Conservation (phyloP, 2,113 vertebrate species). For the Bos indicus region DNA sequence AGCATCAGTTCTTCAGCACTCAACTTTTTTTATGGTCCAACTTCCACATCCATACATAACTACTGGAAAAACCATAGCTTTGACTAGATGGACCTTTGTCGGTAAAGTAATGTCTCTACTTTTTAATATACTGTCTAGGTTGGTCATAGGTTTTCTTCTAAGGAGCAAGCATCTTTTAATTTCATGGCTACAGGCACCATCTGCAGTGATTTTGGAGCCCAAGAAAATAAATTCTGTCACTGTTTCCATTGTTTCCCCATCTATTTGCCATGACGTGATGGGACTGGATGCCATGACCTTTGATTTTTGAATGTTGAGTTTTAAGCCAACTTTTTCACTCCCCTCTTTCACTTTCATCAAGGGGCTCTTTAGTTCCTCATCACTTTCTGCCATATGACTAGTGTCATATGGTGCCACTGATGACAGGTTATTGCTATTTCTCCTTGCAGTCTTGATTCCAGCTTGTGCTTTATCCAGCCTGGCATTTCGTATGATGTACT, state of each 20-base stretch:
- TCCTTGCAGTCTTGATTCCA: background rate
- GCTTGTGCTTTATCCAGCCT: background rate
- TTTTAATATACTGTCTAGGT: background rate
- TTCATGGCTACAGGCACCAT: background rate
- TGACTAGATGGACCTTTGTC: background rate
- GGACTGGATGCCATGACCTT: background rate
- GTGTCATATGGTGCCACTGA: background rate
- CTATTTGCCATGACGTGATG: background rate
- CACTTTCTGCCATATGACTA: background rate
- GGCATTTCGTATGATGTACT: rapidly evolving
- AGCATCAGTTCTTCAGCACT: background rate
- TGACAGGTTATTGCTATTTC: background rate
- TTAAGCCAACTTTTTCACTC: background rate
- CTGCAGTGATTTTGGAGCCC: background rate
- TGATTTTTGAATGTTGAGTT: background rate
- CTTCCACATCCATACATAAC: background rate
- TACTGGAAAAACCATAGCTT: background rate
- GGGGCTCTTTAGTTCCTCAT: background rate
- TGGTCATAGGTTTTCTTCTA: background rate
- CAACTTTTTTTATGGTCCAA: background rate
- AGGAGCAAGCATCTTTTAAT: background rate
- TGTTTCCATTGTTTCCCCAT: background rate
- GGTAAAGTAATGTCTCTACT: background rate
- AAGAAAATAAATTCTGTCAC: background rate
- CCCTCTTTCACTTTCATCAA: background rate